A percentile compares a stretch with the other conserved stretches of the same genome.
Conservation (phyloP, 2,797 vertebrate species). For the Psittacula derbiana region DNA sequence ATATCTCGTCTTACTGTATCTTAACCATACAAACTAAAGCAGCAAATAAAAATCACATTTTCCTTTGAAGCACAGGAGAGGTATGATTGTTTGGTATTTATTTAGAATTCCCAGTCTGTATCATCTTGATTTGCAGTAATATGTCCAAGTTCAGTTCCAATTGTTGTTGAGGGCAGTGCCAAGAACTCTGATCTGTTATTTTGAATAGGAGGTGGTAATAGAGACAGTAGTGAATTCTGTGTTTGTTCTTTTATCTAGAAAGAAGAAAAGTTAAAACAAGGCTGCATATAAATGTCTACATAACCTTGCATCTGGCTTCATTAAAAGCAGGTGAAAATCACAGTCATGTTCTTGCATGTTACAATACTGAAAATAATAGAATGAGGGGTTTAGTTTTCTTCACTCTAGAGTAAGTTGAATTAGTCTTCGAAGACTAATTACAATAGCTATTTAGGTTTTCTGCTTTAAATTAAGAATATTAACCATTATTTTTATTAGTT, state of each 20-base stretch:
- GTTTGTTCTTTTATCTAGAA: conserved; percentile 88
- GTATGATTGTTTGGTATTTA: conserved; percentile 38
- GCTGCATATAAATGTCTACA: not conserved
- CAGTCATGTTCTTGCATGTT: not conserved
- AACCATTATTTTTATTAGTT: not conserved
- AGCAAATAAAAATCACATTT: conserved; percentile 73
- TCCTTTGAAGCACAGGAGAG: conserved; percentile 64
- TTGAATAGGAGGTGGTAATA: conserved; percentile 87
- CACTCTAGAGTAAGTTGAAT: not conserved
- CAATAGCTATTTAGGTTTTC: not conserved
- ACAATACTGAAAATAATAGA: not conserved
- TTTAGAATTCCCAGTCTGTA: conserved; percentile 75
- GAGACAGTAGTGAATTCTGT: conserved; percentile 85
- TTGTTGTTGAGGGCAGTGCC: conserved; percentile 6
- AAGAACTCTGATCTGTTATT: conserved; percentile 67
- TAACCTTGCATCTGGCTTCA: not conserved
- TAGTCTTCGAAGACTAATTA: not conserved
- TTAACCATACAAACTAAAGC: conserved; percentile 65
- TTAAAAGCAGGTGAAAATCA: not conserved
- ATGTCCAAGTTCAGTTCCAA: conserved; percentile 40
- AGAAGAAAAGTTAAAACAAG: conserved; percentile 26
- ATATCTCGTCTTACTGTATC: conserved; percentile 55
- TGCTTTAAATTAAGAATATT: not conserved
- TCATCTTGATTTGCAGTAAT: conserved; percentile 49
- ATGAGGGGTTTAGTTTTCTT: not conserved